phyloP scores from a whole-genome alignment of 2,113 vertebrate genomes.

The Maylandia zebra region DNA sequence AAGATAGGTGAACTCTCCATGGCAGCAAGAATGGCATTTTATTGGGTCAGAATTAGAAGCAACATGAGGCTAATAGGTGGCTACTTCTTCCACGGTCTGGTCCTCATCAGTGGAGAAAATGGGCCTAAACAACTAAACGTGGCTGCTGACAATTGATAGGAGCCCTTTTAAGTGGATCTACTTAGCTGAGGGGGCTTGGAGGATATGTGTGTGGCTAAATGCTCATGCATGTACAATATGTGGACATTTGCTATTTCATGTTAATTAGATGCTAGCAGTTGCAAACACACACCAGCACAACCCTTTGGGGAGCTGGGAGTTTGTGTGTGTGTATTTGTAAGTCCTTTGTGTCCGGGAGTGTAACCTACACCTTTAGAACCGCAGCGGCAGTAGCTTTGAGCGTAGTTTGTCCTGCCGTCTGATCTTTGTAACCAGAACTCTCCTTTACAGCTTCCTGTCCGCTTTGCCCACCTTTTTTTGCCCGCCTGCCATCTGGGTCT shows the following conservation, averaged over 20 bases:
- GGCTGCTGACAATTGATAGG: constrained; percentile 58
- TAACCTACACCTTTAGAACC: constrained; percentile 56
- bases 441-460: constrained; percentile 60
- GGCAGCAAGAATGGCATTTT: constrained; percentile 40
- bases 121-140: constrained; percentile 57
- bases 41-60: constrained; percentile 64
- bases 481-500: constrained; percentile 62
- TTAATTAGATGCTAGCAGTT: background rate
- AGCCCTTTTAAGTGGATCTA: constrained; percentile 58
- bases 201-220: background rate
- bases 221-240: background rate
- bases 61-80: constrained; percentile 66
- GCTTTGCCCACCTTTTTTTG: constrained; percentile 30
- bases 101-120: constrained; percentile 52
- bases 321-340: background rate
- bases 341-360: constrained; percentile 40
- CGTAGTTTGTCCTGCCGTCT: constrained; percentile 25
- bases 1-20: constrained; percentile 40
- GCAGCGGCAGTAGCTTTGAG: constrained; percentile 55
- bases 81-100: constrained; percentile 56
- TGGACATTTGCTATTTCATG: constrained; percentile 1
- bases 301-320: constrained; percentile 15
- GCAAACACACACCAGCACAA: background rate
- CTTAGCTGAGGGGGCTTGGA: background rate
- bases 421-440: constrained; percentile 66